These are phyloP conservation scores for Heteromormyrus szaboi DNA, from an alignment of 2,797 vertebrate species.

Conservation along the genomic window DNA sequence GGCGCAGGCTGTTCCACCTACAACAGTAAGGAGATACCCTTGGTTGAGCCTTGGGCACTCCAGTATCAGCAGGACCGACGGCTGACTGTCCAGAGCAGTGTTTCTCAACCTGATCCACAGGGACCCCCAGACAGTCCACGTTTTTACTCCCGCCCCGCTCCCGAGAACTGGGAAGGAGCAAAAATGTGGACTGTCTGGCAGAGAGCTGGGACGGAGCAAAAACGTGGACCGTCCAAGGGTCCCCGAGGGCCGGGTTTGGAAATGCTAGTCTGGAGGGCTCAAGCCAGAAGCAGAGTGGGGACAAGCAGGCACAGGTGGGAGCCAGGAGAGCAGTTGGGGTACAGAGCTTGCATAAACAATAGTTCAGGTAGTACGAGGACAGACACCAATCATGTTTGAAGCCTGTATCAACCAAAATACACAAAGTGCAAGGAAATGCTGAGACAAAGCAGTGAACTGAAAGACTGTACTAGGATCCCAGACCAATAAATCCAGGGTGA, in stretches of 20 bases:
- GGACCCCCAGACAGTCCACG: background rate
- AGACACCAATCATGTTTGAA: background rate
- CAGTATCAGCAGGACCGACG: background rate
- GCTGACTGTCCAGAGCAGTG: background rate
- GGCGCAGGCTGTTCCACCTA: background rate
- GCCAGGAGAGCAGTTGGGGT: background rate
- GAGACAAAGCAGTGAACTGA: background rate
- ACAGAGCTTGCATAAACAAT: background rate
- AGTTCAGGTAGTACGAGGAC: background rate
- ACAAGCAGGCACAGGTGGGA: background rate
- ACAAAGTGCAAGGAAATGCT: background rate
- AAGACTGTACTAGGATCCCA: background rate
- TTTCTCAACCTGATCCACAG: background rate
- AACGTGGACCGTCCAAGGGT: background rate
- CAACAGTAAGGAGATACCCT: conserved; percentile 7
- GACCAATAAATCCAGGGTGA: background rate
- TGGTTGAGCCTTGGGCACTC: conserved; percentile 2
- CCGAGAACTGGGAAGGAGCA: background rate
- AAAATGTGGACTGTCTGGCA: background rate
- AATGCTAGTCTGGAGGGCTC: background rate
- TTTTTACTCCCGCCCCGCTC: background rate
- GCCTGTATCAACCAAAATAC: background rate
- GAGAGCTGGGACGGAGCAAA: background rate
- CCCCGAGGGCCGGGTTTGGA: background rate
- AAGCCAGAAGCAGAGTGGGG: background rate